Conservation (phyloP, 2,888 invertebrate species). For the Aphidius colemani region DNA sequence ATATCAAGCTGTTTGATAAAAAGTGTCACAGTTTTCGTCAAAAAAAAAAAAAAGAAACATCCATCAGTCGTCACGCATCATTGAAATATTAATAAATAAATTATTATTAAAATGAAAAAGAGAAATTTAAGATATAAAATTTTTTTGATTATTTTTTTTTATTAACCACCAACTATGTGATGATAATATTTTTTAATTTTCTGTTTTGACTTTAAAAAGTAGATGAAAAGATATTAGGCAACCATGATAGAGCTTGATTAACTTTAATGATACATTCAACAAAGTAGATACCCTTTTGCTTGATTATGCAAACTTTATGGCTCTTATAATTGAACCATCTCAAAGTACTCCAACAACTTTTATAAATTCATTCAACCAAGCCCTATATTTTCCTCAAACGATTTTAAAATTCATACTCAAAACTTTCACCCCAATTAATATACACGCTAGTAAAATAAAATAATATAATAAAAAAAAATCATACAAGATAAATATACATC, state of each 20-base stretch:
- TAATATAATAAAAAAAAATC: no score
- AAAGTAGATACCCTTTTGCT: constrained; percentile 20
- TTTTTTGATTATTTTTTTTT: no score
- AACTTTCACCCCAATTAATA: not conserved
- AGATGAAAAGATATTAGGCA: constrained; percentile 31
- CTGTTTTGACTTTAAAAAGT: constrained; percentile 18
- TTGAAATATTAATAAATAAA: no score
- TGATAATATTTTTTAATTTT: constrained; percentile 1
- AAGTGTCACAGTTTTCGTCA: constrained; percentile 5
- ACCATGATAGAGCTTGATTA: constrained; percentile 31
- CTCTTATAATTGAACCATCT: constrained; percentile 30
- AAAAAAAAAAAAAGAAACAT: not conserved
- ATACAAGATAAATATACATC: no score
- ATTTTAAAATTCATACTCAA: not conserved
- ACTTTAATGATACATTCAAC: constrained; percentile 34
- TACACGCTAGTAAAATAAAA: no score
- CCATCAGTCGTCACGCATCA: no score
- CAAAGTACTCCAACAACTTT: constrained; percentile 6
- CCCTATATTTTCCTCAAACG: not conserved
- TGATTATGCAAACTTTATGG: constrained; percentile 46
- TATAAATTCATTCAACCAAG: not conserved
- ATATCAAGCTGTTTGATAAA: constrained; percentile 11
- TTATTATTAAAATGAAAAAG: no score
- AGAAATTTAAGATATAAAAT: no score
- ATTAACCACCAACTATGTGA: no score